Percentiles rank a stretch among this genome's conserved stretches.
These are phyloP conservation scores for Zeuzera pyrina DNA, from an alignment of 2,888 invertebrate genomes.

Conservation along the genomic window DNA sequence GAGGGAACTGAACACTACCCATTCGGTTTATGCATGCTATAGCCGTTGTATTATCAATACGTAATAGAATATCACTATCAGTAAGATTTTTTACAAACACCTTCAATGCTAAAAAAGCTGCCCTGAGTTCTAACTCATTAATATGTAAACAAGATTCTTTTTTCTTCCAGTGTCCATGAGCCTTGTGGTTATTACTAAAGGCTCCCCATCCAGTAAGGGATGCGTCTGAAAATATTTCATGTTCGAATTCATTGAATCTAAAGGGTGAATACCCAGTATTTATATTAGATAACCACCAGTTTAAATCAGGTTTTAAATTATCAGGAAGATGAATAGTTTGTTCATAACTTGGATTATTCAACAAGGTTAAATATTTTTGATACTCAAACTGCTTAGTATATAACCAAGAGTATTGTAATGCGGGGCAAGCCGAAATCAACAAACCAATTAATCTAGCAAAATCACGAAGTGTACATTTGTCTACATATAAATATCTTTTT, in stretches of 20 bases:
- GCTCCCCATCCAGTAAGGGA: slow-evolving; percentile 17
- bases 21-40: slow-evolving; percentile 16
- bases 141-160: slow-evolving; percentile 11
- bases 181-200: slow-evolving; percentile 7
- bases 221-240: slow-evolving; percentile 20
- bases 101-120: slow-evolving; percentile 18
- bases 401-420: slow-evolving; percentile 24
- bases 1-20: slow-evolving; percentile 8
- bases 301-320: slow-evolving; percentile 3
- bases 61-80: slow-evolving; percentile 12
- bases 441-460: slow-evolving; percentile 17
- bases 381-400: slow-evolving; percentile 20
- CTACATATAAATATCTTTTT: too few relatives aligned
- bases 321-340: neutral
- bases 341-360: neutral
- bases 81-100: slow-evolving; percentile 13
- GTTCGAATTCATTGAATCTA: slow-evolving; percentile 4
- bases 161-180: slow-evolving; percentile 10
- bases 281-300: slow-evolving; percentile 7
- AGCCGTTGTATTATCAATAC: slow-evolving; percentile 18
- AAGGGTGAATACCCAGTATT: neutral
- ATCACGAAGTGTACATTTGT: slow-evolving; percentile 15
- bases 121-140: slow-evolving; percentile 17
- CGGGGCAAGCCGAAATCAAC: slow-evolving; percentile 22
- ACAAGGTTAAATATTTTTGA: slow-evolving; percentile 4